Percentiles rank a stretch among this genome's conserved stretches.
Evolutionary conservation across 2,797 vertebrate genomes (phyloP).

Genomic region (Gila robusta): DNA sequence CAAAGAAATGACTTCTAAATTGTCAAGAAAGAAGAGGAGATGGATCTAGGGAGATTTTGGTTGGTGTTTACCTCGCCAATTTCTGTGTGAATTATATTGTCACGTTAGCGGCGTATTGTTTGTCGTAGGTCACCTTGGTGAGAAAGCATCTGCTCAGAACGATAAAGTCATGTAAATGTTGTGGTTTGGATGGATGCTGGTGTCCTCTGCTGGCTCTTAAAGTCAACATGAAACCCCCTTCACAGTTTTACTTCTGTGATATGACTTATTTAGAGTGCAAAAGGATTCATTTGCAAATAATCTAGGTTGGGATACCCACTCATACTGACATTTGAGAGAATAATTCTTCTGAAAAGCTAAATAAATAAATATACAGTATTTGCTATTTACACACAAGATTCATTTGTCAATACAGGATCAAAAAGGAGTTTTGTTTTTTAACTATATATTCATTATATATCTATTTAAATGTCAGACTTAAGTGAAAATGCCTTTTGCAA

Average conservation of each 20-base stretch:
- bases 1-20: slow-evolving; percentile 45
- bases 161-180: slow-evolving; percentile 24
- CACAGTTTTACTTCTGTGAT: neutral
- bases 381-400: neutral
- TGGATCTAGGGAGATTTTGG: slow-evolving; percentile 17
- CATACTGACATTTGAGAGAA: neutral
- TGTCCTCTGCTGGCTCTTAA: neutral
- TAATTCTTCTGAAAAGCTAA: neutral
- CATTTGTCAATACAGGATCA: neutral
- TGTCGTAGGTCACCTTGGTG: slow-evolving; percentile 32
- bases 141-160: slow-evolving; percentile 19
- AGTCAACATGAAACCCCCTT: neutral
- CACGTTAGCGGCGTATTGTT: neutral
- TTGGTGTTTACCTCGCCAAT: slow-evolving; percentile 25
- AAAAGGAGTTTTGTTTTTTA: neutral
- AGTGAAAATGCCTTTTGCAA: slow-evolving; percentile 7
- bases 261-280: neutral
- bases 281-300: neutral
- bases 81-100: neutral
- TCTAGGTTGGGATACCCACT: neutral
- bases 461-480: slow-evolving; percentile 8
- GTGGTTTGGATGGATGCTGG: neutral
- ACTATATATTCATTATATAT: neutral
- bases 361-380: neutral
- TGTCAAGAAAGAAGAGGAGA: slow-evolving; percentile 33